These are phyloP conservation scores for Meandrusa payeni DNA, from an alignment of 2,888 invertebrate species.

Conservation along the genomic window DNA sequence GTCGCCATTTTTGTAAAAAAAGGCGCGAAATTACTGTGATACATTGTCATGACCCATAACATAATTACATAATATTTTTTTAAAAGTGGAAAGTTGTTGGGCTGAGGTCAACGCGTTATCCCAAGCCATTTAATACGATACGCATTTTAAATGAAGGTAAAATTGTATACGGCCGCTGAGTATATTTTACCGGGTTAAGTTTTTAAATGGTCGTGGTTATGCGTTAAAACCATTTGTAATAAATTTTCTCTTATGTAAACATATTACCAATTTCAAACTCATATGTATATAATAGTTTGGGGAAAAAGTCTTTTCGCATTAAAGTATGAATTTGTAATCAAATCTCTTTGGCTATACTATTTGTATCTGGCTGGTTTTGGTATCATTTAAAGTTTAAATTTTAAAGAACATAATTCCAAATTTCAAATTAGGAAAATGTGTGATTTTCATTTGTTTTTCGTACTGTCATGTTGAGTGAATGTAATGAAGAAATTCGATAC, in stretches of 20 bases:
- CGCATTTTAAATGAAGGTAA: conserved; percentile 17
- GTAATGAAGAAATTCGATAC: too few relatives aligned
- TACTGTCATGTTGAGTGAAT: too few relatives aligned
- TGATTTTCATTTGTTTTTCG: too few relatives aligned
- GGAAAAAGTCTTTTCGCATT: too few relatives aligned
- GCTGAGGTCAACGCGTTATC: conserved; percentile 17
- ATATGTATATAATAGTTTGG: too few relatives aligned
- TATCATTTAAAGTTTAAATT: too few relatives aligned
- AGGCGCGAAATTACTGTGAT: conserved; percentile 12
- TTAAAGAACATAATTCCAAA: too few relatives aligned
- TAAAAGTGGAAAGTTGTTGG: conserved; percentile 20
- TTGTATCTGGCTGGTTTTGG: too few relatives aligned
- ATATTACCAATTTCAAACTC: too few relatives aligned
- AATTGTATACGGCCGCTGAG: conserved; percentile 10
- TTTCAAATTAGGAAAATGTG: too few relatives aligned
- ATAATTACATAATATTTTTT: conserved; percentile 15
- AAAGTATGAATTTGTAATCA: too few relatives aligned
- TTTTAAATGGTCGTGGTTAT: conserved; percentile 4
- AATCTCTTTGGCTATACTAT: too few relatives aligned
- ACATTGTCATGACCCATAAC: conserved; percentile 2
- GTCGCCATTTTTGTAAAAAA: conserved; percentile 7
- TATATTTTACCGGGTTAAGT: conserved; percentile 6
- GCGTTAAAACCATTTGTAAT: not conserved
- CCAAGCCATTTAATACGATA: conserved; percentile 17
- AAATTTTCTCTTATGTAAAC: not conserved